Evolutionary conservation across 2,113 vertebrate species (phyloP).

Genomic region (Cyanoramphus novaezelandiae): DNA sequence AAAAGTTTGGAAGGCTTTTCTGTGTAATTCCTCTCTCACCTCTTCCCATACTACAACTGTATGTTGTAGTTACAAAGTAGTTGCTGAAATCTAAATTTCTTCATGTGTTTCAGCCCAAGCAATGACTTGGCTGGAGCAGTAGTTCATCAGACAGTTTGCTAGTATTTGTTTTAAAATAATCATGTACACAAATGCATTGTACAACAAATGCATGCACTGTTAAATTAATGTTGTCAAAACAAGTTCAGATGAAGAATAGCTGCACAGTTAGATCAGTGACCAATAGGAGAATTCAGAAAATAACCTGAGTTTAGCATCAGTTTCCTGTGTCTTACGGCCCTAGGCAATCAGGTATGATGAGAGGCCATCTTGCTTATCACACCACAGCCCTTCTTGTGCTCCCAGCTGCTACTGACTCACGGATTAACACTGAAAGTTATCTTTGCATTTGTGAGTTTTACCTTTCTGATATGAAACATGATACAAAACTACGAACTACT

Average conservation of each 20-base stretch:
- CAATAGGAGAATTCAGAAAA: neutral
- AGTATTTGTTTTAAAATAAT: neutral
- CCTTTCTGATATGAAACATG: neutral
- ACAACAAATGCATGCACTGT: neutral
- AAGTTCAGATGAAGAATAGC: neutral
- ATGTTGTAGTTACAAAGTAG: neutral
- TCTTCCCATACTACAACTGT: neutral
- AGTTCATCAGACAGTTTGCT: neutral
- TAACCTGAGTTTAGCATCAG: neutral
- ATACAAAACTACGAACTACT: neutral
- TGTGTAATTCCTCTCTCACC: neutral
- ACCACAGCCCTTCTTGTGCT: neutral
- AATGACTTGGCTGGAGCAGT: neutral
- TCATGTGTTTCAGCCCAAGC: neutral
- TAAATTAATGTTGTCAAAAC: neutral
- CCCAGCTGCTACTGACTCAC: neutral
- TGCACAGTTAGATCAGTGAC: neutral
- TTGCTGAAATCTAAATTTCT: neutral
- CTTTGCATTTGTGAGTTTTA: neutral
- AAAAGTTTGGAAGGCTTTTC: neutral
- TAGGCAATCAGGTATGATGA: neutral
- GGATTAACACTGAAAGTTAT: neutral
- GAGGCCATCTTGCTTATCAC: fast-evolving
- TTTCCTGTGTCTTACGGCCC: neutral
- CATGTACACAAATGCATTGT: neutral